A percentile compares a stretch with the other conserved stretches of the same genome.
Evolutionary conservation across 2,888 invertebrate genomes (phyloP).

Genomic region (Ctena decussata): DNA sequence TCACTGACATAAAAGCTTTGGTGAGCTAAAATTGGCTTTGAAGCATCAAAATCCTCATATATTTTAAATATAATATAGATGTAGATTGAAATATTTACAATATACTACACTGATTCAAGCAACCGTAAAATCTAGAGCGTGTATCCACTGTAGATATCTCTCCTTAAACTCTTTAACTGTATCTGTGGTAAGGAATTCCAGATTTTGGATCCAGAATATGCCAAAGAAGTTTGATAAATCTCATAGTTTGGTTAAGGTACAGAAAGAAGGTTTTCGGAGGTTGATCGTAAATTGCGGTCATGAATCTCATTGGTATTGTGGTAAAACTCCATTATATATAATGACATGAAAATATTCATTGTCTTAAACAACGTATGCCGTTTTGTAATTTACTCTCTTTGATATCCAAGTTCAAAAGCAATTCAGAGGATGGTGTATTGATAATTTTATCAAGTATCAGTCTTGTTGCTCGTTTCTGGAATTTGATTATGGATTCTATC

Average conservation of each 20-base stretch:
- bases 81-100: no score
- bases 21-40: no score
- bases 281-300: not conserved
- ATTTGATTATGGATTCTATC: not conserved
- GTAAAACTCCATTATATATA: not conserved
- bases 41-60: no score
- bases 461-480: not conserved
- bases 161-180: not conserved
- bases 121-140: no score
- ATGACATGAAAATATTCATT: not conserved
- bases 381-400: not conserved
- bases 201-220: not conserved
- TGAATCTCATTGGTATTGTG: not conserved
- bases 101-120: no score
- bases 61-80: no score
- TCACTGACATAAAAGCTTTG: no score
- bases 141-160: no score
- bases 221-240: not conserved
- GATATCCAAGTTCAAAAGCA: no score
- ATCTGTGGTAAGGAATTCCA: not conserved
- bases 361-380: not conserved
- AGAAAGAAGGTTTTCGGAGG: not conserved
- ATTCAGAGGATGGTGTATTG: not conserved
- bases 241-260: not conserved
- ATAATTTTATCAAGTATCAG: not conserved